phyloP scores from a whole-genome alignment of 2,113 vertebrate genomes.

The Rhinichthys klamathensis region DNA sequence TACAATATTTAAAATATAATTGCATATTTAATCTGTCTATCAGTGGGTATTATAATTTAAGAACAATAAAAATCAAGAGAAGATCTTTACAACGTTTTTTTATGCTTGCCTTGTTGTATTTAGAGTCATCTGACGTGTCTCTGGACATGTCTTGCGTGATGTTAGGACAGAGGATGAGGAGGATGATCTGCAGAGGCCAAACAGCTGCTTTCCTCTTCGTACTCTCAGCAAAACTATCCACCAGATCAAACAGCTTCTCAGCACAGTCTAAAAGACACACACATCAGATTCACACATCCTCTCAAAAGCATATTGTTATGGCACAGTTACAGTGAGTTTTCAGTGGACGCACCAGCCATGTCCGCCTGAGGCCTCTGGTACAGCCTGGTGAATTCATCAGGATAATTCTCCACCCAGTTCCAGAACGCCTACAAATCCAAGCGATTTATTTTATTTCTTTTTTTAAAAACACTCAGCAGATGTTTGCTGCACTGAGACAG shows the following conservation, averaged over 20 bases:
- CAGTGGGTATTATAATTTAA: not conserved
- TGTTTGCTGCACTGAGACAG: not conserved
- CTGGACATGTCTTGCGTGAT: constrained; percentile 92
- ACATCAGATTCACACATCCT: not conserved
- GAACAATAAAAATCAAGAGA: not conserved
- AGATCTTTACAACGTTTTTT: not conserved
- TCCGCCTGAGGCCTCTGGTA: constrained; percentile 41
- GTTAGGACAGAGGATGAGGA: constrained; percentile 94
- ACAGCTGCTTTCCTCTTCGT: constrained; percentile 93
- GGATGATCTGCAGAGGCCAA: constrained; percentile 96
- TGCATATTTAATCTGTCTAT: not conserved
- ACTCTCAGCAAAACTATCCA: constrained; percentile 73
- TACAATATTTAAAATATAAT: not conserved
- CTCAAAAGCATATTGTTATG: not conserved
- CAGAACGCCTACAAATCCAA: constrained; percentile 30
- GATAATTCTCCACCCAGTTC: constrained; percentile 45
- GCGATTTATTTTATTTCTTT: not conserved
- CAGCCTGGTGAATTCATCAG: constrained; percentile 39
- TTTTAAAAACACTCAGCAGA: not conserved
- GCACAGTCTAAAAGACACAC: constrained; percentile 82
- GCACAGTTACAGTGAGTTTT: not conserved
- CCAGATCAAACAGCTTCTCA: constrained; percentile 80
- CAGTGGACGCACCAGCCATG: constrained; percentile 34
- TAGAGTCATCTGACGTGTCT: constrained; percentile 91
- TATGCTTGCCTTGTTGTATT: constrained; percentile 87